Base-by-base conservation (phyloP, 2,113 vertebrate genomes). In the Cyanistes caeruleus region DNA sequence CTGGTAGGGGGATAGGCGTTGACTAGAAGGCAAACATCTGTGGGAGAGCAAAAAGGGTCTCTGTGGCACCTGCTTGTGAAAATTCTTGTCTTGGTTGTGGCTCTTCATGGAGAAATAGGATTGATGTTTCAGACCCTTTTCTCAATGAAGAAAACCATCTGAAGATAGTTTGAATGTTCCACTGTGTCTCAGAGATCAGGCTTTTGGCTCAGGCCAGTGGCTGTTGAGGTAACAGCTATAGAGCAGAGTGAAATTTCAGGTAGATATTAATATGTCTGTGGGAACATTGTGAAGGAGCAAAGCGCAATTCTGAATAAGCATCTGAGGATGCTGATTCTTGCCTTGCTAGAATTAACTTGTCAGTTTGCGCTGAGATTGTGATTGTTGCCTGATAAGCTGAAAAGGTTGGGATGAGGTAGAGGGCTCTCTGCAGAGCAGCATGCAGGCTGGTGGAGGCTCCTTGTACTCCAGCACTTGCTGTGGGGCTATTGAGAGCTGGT, bases 201-300 rank as follows among this genome's bases (percentile, higher is more conserved):
- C 15, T 11, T 76, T 91, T 43, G 43, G 9, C 18, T 69, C 3
- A 22, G n/a, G 63, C 37, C 67, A 28, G 56, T 0, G 1, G 22
- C 10, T 37, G 19, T 23, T 63, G 56, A 82, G 37, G 48, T 74
- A 31, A 51, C 15, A 46, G 24, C 28, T 41, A 20, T n/a, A 16
- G 25, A 84, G 14, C 4, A 15, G 49, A 49, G 35, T 53, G 59
- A 46, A 31, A 53, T 87, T 93, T 89, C 25, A n/a, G 46, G 52
- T 67, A 28, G 37, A 22, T 35, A 9, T 64, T 68, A 43, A 30
- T 0, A 0, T 14, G 11, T 58, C 7, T 44, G 2, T 73, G 46
- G 51, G 20, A 87, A 56, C 4, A 8, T 37, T 84, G 17, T 1
- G 2, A 62, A 65, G 68, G 14, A 59, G 33, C 31, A 56, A 87